phyloP scores from a whole-genome alignment of 2,888 invertebrate genomes.

The Icerya purchasi region DNA sequence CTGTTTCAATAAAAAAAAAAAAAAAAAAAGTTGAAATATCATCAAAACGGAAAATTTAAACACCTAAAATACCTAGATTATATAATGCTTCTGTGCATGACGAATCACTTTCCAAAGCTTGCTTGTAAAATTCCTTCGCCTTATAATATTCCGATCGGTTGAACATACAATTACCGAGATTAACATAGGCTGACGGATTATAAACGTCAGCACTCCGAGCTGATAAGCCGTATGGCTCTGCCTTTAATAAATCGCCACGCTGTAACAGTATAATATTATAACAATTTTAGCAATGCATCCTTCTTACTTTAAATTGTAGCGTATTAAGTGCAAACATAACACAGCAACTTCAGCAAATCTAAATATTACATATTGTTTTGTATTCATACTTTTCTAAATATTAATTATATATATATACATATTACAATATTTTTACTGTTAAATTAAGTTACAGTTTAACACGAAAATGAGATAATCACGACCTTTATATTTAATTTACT shows the following conservation, averaged over 20 bases:
- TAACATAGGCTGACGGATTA: slow-evolving; percentile 62
- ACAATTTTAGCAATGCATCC: not conserved
- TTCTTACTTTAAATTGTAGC: not conserved
- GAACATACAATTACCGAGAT: slow-evolving; percentile 60
- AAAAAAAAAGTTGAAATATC: too few species aligned
- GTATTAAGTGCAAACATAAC: not conserved
- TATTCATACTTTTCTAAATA: too few species aligned
- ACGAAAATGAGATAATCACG: too few species aligned
- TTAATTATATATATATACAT: too few species aligned
- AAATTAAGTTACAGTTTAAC: too few species aligned
- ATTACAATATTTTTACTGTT: too few species aligned
- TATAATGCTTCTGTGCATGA: slow-evolving; percentile 66
- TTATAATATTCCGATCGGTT: slow-evolving; percentile 43
- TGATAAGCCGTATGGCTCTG: slow-evolving; percentile 49
- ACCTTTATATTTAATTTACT: too few species aligned
- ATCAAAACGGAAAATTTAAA: too few species aligned
- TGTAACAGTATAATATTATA: slow-evolving; percentile 23
- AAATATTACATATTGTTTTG: too few species aligned
- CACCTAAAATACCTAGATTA: slow-evolving; percentile 40
- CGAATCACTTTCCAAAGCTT: slow-evolving; percentile 56
- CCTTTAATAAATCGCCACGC: slow-evolving; percentile 59
- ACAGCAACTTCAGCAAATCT: too few species aligned
- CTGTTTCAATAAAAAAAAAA: too few species aligned
- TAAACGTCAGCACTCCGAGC: slow-evolving; percentile 52
- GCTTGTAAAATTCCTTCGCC: slow-evolving; percentile 46